Conservation (phyloP, 2,888 invertebrate species). For the Lycophotia porphyrea region DNA sequence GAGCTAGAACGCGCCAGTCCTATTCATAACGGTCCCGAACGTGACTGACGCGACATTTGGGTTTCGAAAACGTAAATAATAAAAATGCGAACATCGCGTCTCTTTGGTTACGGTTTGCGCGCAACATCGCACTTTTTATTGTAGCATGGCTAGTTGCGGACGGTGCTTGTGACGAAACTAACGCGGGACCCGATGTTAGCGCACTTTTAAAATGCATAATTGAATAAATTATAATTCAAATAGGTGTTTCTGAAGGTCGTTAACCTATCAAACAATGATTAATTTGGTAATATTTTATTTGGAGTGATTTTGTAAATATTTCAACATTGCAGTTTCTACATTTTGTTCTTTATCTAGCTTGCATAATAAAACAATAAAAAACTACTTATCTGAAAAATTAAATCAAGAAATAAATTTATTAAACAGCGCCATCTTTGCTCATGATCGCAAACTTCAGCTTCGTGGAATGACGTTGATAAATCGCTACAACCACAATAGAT, state of each 20-base stretch:
- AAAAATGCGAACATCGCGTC: slow-evolving; percentile 53
- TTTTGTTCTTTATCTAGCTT: not conserved
- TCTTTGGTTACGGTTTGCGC: slow-evolving; percentile 61
- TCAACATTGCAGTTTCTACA: not conserved
- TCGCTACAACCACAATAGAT: slow-evolving; percentile 26
- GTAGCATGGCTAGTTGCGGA: slow-evolving; percentile 56
- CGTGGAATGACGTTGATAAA: not conserved
- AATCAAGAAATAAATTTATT: not conserved
- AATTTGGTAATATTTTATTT: not conserved
- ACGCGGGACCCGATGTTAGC: slow-evolving; percentile 35
- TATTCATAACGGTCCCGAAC: slow-evolving; percentile 63
- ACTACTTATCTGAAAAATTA: not conserved
- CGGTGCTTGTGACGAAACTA: slow-evolving; percentile 60
- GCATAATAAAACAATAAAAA: not conserved
- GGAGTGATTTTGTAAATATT: not conserved
- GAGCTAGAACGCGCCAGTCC: slow-evolving; percentile 25
- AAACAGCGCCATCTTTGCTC: slow-evolving; percentile 49
- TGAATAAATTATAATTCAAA: slow-evolving; percentile 19
- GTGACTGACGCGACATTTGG: slow-evolving; percentile 61
- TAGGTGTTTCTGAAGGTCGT: slow-evolving; percentile 22
- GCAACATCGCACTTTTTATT: slow-evolving; percentile 62
- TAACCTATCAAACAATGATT: slow-evolving; percentile 4
- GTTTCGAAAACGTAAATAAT: slow-evolving; percentile 54
- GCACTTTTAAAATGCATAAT: slow-evolving; percentile 38
- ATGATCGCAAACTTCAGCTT: not conserved